Evolutionary conservation across 1,140 invertebrate genomes (phyloP), one percentile per base, ranked within the genome.

Genomic region (Drosophila suzukii): DNA sequence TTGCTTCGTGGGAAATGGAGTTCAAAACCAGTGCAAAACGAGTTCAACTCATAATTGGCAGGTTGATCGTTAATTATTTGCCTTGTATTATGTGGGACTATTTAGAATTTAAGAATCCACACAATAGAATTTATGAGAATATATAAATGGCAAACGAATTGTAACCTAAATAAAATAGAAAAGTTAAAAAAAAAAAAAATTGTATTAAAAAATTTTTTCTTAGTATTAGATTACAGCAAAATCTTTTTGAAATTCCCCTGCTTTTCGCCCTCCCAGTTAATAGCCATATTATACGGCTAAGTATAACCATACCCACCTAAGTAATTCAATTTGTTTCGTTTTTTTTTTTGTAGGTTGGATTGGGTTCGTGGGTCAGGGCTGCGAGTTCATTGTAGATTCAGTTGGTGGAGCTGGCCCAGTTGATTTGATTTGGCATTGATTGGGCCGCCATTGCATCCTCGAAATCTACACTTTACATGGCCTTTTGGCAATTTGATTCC

Each of bases 371-470:
- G 68, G 46, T 59, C 49, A 24, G 11, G 6, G 27, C 20, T 27
- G n/a, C 10, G 6, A 49, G 71, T 73, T 74, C 51, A 75, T 75
- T 75, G 71, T 75, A 56, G 60, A 75, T 75, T 75, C 72, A 56
- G 60, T 17, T 12, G 38, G 30, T 46, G 30, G 41, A 70, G 39
- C 30, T 13, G 27, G 30, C 12, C 24, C 34, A 57, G 15, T 49
- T 75, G 71, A 75, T 46, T 75, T 57, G 71, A 75, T 75, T 75
- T 65, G 38, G 34, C 60, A 55, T 43, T 74, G 70, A 75, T 75
- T 75, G 59, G 32, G n/a, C 38, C 24, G 8, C 11, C 24, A 7
- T 15, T 36, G 30, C 47, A 17, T 46, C 15, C 15, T 38, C 8
- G 32, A 24, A 43, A 15, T 38, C 59, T 59, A 43, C 50, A 57